A percentile compares a stretch with the other conserved stretches of the same genome.
These are phyloP conservation scores for Adelosebastes latens DNA, from an alignment of 2,797 vertebrate genomes.

Conservation along the genomic window DNA sequence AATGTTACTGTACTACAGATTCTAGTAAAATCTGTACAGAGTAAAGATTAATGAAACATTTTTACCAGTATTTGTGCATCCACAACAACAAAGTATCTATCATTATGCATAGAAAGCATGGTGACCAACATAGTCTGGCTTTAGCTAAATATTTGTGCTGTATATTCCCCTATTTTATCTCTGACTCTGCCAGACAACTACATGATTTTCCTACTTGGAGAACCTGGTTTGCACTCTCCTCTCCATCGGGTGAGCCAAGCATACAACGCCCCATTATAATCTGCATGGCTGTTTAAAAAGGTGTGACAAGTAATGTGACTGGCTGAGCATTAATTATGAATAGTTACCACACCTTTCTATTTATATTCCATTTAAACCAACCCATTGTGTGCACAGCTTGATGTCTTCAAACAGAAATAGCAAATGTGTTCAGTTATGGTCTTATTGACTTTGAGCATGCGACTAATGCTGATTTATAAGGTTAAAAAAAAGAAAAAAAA, in stretches of 20 bases:
- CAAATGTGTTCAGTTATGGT: neutral
- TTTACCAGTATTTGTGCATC: neutral
- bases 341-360: slow-evolving; percentile 4
- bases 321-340: slow-evolving; percentile 24
- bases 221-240: neutral
- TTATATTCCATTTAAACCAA: slow-evolving; percentile 5
- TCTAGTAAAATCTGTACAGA: neutral
- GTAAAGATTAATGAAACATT: neutral
- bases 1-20: neutral
- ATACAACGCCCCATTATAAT: neutral
- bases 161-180: neutral
- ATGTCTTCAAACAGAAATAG: neutral
- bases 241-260: neutral
- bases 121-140: neutral
- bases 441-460: no score
- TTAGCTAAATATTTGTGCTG: neutral
- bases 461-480: no score
- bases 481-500: no score
- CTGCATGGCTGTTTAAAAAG: neutral
- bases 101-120: neutral
- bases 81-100: neutral
- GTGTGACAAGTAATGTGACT: slow-evolving; percentile 7
- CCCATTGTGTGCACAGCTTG: neutral
- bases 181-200: neutral
- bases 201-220: neutral